phyloP scores from a whole-genome alignment of 2,797 vertebrate species.

The Smutsia gigantea region DNA sequence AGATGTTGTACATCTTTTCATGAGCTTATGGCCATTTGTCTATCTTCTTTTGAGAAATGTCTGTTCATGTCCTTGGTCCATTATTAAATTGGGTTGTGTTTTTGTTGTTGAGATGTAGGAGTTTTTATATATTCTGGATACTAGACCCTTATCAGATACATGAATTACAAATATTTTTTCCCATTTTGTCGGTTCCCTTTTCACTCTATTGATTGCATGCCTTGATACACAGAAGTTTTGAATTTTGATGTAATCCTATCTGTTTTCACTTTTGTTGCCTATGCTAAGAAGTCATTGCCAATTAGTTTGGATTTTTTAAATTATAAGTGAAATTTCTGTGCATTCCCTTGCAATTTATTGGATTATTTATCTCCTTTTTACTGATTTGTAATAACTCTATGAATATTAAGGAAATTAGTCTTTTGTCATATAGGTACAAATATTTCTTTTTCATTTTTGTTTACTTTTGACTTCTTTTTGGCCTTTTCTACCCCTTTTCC shows the following conservation, averaged over 20 bases:
- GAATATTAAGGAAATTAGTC: not conserved
- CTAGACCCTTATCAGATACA: not conserved
- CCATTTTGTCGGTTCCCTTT: not conserved
- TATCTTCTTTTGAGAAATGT: slow-evolving; percentile 12
- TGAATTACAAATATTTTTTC: slow-evolving; percentile 5
- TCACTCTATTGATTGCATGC: not conserved
- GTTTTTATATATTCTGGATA: not conserved
- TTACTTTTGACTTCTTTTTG: slow-evolving; percentile 70
- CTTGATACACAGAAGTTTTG: slow-evolving; percentile 29
- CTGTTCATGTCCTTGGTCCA: not conserved
- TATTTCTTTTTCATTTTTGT: not conserved
- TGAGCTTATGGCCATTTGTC: not conserved
- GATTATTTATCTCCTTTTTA: slow-evolving; percentile 8
- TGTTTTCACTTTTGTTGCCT: slow-evolving; percentile 1
- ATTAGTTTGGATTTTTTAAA: slow-evolving; percentile 27
- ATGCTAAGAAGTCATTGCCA: not conserved
- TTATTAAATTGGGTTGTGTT: not conserved
- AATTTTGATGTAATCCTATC: not conserved
- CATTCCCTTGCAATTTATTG: not conserved
- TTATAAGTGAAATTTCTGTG: not conserved
- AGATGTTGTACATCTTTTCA: not conserved
- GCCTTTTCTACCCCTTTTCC: slow-evolving; percentile 72
- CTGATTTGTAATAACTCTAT: slow-evolving; percentile 2
- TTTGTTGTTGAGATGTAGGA: not conserved
- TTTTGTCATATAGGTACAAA: not conserved